Base-by-base conservation (phyloP, 2,113 vertebrate genomes). In the Ptilonorhynchus violaceus region DNA sequence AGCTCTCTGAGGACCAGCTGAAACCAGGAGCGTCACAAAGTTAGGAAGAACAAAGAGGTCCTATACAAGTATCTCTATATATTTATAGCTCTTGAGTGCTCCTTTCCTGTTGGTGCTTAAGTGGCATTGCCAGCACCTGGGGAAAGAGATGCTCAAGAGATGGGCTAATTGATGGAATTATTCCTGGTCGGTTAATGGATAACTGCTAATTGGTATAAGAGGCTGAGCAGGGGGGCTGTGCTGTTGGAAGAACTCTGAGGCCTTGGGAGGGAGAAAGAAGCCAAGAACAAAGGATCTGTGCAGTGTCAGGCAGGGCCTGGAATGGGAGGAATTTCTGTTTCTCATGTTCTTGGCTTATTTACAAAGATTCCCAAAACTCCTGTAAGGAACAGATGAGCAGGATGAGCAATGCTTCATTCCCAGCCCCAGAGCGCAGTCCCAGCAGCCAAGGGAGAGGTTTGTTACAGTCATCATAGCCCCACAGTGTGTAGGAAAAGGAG, bases 351-450 rank as follows among this genome's bases (percentile, higher is more conserved):
- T 89, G 96, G 95, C 81, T 93, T 79, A 85, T 88, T 96, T 68
- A 89, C 94, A 94, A 72, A 64, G 87, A 95, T 89, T 94, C 87
- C 94, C 93, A 52, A 96, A 96, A 94, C 87, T 94, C 87, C 89
- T 37, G 22, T 21, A 64, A 37, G 10, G 58, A 91, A 59, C 0
- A 1, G 89, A 72, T 25, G 81, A 83, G 79, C 58, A 64, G 86
- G 89, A 83, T 68, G 90, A 94, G 86, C 91, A 81, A 56, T 58
- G 68, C 59, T 56, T 87, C 76, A 15, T 52, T 84, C 91, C 85
- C 39, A 0, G 79, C 76, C 63, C 67, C 85, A 33, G 62, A 83
- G 75, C 52, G 52, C 35, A 41, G 87, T 4, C 69, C 66, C 82
- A 76, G 90, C 46, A 91, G 85, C 81, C 66, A 35, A 52, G 42